Percentiles rank a stretch among this genome's conserved stretches.
Conservation (phyloP, 2,113 vertebrate species). For the Aegypius monachus region DNA sequence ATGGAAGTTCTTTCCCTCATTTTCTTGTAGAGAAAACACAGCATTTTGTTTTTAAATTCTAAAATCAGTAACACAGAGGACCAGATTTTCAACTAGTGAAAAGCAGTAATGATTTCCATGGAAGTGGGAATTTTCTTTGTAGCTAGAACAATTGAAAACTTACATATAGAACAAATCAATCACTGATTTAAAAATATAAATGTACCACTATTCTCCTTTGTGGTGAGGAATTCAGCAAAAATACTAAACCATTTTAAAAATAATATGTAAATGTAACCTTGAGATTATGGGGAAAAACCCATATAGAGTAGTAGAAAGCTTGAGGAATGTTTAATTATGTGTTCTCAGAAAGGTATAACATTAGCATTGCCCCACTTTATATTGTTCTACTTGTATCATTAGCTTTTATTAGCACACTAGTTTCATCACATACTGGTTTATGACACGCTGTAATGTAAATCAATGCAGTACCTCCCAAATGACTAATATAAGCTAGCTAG, state of each 20-base stretch:
- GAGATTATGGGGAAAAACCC: not conserved
- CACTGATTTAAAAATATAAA: not conserved
- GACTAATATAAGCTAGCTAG: conserved; percentile 44
- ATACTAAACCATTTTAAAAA: not conserved
- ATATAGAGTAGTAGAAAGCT: not conserved
- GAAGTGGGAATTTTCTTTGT: not conserved
- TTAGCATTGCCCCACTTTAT: conserved; percentile 39
- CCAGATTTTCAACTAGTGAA: not conserved
- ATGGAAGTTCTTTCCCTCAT: not conserved
- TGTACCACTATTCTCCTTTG: not conserved
- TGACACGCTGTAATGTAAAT: conserved; percentile 24
- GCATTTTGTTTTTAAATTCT: not conserved
- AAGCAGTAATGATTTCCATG: not conserved
- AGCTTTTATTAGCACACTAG: conserved; percentile 57
- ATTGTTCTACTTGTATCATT: conserved; percentile 55
- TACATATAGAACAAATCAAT: not conserved
- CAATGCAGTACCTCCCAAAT: conserved; percentile 41
- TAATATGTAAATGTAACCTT: not conserved
- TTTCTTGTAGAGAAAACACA: not conserved
- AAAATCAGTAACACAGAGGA: not conserved
- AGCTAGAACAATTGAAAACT: not conserved
- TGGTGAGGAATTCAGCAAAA: not conserved
- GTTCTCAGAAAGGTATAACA: conserved; percentile 12
- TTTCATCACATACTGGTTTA: conserved; percentile 38
- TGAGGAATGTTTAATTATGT: conserved; percentile 3